Evolutionary conservation across 1,140 invertebrate genomes (phyloP).

Genomic region (Aphaenogaster rudis): DNA sequence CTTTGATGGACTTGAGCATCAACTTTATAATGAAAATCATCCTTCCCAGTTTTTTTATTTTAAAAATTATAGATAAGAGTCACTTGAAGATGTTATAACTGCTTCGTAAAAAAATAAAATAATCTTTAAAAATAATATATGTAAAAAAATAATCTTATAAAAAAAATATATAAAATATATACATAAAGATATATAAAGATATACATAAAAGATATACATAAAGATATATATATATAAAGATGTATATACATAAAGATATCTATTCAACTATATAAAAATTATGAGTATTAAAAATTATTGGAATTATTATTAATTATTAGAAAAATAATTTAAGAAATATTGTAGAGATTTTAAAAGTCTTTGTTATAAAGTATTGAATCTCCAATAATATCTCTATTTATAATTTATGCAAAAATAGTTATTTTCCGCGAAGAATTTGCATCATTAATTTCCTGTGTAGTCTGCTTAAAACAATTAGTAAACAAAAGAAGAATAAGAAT

Average conservation of each 20-base stretch:
- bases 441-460: conserved; percentile 10
- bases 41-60: neutral
- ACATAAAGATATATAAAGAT: too few relatives aligned
- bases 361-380: neutral
- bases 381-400: neutral
- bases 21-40: conserved; percentile 14
- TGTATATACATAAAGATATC: neutral
- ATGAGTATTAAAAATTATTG: neutral
- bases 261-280: neutral
- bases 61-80: neutral
- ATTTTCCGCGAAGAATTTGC: neutral
- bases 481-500: neutral
- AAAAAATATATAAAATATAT: too few relatives aligned
- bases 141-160: too few relatives aligned
- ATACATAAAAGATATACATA: too few relatives aligned
- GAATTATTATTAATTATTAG: neutral
- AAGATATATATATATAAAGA: neutral
- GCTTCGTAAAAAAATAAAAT: conserved; percentile 8
- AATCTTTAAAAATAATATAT: neutral
- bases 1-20: neutral
- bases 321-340: neutral
- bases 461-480: neutral
- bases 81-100: neutral
- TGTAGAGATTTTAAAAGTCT: neutral
- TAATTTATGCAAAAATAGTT: neutral